phyloP scores from a whole-genome alignment of 35 echinoderm and acorn worm species.

The Diadema setosum region DNA sequence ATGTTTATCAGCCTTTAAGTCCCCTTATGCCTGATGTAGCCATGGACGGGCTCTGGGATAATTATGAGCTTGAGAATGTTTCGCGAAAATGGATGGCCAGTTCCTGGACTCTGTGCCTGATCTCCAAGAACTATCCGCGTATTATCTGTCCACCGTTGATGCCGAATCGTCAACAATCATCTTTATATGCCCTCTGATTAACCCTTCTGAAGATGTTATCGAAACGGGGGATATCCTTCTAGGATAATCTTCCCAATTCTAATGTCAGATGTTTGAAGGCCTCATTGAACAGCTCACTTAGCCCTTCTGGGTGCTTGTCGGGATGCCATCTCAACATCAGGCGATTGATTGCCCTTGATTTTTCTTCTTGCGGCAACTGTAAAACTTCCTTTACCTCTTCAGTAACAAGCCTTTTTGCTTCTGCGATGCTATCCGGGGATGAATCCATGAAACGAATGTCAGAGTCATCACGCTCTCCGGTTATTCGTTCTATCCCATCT shows the following conservation, averaged over 20 bases:
- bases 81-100: neutral
- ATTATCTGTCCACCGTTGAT: too few species aligned
- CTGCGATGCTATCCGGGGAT: neutral
- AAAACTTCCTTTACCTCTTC: conserved; percentile 1
- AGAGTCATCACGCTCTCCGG: too few species aligned
- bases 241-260: neutral
- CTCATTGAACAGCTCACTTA: neutral
- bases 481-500: too few species aligned
- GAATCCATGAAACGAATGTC: too few species aligned
- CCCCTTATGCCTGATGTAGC: conserved; percentile 44
- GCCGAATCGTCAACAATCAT: neutral
- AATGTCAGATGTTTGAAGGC: conserved; percentile 39
- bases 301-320: conserved; percentile 31
- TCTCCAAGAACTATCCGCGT: too few species aligned
- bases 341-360: neutral
- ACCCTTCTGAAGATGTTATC: neutral
- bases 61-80: neutral
- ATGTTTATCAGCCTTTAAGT: neutral
- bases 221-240: neutral
- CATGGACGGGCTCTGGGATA: conserved; percentile 18
- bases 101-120: neutral
- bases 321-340: conserved; percentile 40
- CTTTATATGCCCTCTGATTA: neutral
- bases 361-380: neutral
- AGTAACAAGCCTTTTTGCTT: neutral